A percentile compares a stretch with the other conserved stretches of the same genome.
Conservation (phyloP, 2,797 vertebrate species). For the Pristis pectinata region DNA sequence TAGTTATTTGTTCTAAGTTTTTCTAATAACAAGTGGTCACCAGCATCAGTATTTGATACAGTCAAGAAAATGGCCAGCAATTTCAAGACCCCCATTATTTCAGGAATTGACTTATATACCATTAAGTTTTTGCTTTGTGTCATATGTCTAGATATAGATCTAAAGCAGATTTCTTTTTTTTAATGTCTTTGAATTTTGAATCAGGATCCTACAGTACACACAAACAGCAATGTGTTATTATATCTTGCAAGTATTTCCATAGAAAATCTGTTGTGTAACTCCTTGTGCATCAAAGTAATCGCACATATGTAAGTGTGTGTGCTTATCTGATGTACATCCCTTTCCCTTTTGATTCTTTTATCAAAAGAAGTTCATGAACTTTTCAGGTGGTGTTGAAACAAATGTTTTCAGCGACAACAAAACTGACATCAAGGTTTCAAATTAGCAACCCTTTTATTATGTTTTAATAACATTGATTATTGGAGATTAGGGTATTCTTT, state of each 20-base stretch:
- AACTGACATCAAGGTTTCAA: conserved; percentile 20
- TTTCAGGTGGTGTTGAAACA: neutral
- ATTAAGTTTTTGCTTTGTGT: neutral
- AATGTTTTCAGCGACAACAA: neutral
- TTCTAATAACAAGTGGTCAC: neutral
- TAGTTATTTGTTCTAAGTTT: neutral
- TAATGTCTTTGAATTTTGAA: neutral
- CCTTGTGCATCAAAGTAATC: neutral
- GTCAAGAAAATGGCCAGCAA: too few species aligned
- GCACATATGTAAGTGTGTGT: neutral
- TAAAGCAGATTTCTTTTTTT: neutral
- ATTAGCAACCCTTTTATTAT: neutral
- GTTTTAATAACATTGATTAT: neutral
- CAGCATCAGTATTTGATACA: neutral
- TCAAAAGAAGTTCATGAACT: neutral
- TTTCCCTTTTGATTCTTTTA: neutral
- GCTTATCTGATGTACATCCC: neutral
- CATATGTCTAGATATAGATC: neutral
- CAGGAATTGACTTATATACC: neutral
- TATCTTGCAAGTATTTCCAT: neutral
- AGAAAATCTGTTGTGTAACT: neutral
- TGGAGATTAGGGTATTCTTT: neutral
- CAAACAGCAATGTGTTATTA: neutral
- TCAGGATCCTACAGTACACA: neutral
- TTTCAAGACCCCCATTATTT: neutral